These are phyloP conservation scores for Silurus aristotelis DNA, from an alignment of 2,797 vertebrate species.

Conservation along the genomic window DNA sequence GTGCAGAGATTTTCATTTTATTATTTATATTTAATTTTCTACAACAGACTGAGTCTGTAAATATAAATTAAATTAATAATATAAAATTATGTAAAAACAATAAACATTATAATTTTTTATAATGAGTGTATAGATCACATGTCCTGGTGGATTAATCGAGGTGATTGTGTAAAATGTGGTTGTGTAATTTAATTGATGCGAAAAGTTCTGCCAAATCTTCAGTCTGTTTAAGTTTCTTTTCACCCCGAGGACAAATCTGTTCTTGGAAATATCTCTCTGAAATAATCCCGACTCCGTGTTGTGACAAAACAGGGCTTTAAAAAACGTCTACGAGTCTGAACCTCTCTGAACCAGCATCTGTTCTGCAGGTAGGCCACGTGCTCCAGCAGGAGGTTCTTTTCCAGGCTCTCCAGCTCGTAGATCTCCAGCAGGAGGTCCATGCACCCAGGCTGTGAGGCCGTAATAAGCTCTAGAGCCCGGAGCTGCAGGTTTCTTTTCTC, in stretches of 20 bases:
- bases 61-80: too few relatives aligned
- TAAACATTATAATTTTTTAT: too few relatives aligned
- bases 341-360: constrained; percentile 69
- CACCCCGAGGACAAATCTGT: not conserved
- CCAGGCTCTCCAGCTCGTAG: constrained; percentile 69
- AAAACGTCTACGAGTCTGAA: constrained; percentile 18
- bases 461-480: constrained; percentile 66
- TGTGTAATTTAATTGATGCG: not conserved
- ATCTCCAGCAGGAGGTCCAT: constrained; percentile 66
- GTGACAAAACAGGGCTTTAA: not conserved
- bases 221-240: not conserved
- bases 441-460: constrained; percentile 61
- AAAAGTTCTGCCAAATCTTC: not conserved
- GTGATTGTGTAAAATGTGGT: not conserved
- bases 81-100: too few relatives aligned
- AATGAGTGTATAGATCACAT: not conserved
- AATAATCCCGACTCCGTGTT: not conserved
- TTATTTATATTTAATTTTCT: too few relatives aligned
- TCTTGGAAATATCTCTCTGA: not conserved
- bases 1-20: not conserved
- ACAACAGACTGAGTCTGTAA: too few relatives aligned
- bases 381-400: constrained; percentile 58
- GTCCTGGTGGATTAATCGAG: not conserved
- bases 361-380: constrained; percentile 64
- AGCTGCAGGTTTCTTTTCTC: constrained; percentile 60